phyloP scores from a whole-genome alignment of 2,888 invertebrate species.

The Hofmannophila pseudospretella region DNA sequence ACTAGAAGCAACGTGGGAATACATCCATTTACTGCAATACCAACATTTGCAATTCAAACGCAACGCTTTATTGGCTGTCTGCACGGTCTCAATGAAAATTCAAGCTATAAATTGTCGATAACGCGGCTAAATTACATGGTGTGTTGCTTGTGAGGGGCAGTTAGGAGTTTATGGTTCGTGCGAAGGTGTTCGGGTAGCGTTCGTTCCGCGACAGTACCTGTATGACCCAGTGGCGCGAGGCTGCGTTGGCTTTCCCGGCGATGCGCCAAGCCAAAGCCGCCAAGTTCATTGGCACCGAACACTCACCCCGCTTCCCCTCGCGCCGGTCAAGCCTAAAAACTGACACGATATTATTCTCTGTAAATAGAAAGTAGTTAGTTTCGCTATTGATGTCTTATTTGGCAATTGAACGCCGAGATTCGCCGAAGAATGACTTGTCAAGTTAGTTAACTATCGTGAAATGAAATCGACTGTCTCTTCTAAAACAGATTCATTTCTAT shows the following conservation, averaged over 20 bases:
- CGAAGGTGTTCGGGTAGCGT: conserved; percentile 36
- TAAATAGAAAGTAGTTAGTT: conserved; percentile 64
- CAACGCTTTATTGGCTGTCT: conserved; percentile 40
- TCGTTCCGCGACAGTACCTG: too few species aligned
- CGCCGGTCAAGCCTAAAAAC: conserved; percentile 51
- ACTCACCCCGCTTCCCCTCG: conserved; percentile 28
- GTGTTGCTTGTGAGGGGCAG: conserved; percentile 25
- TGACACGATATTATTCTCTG: conserved; percentile 53
- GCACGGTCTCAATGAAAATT: conserved; percentile 39
- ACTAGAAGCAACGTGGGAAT: conserved; percentile 48
- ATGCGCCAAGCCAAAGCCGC: conserved; percentile 41
- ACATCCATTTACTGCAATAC: background rate
- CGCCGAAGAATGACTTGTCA: conserved; percentile 13
- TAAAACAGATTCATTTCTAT: background rate
- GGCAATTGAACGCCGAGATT: conserved; percentile 25
- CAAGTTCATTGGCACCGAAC: conserved; percentile 61
- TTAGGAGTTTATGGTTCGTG: conserved; percentile 37
- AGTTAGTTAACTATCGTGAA: conserved; percentile 7
- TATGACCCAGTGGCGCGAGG: conserved; percentile 58
- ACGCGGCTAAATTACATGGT: conserved; percentile 39
- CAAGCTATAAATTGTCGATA: conserved; percentile 38
- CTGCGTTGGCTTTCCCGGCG: conserved; percentile 63
- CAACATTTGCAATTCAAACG: conserved; percentile 48
- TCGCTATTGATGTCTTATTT: conserved; percentile 52
- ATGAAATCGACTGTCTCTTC: conserved; percentile 6